A percentile compares a stretch with the other conserved stretches of the same genome.
Conservation (phyloP, 2,797 vertebrate genomes). For the Onychomys torridus region DNA sequence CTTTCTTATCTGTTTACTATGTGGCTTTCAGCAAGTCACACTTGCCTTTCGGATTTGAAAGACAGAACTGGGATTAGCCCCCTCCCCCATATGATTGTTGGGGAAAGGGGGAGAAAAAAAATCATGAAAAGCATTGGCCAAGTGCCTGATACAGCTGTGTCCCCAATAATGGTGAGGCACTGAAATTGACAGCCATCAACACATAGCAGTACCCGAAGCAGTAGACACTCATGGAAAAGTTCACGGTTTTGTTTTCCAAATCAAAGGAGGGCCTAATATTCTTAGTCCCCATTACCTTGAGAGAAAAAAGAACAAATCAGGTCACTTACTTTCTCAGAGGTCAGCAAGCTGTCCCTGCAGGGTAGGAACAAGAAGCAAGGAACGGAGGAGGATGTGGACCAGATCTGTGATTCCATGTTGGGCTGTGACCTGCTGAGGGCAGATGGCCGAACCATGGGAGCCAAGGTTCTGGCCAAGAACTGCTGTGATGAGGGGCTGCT, state of each 20-base stretch:
- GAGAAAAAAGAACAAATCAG: neutral
- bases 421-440: neutral
- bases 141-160: neutral
- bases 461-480: neutral
- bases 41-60: neutral
- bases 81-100: neutral
- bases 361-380: neutral
- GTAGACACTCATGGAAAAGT: neutral
- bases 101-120: neutral
- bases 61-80: neutral
- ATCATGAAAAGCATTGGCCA: neutral
- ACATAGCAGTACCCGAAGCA: neutral
- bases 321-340: neutral
- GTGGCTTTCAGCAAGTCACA: neutral
- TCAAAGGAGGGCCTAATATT: neutral
- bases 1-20: neutral
- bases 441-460: neutral
- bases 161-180: neutral
- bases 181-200: neutral
- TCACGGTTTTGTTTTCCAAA: neutral
- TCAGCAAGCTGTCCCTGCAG: neutral
- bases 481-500: neutral
- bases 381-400: rapidly evolving
- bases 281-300: neutral
- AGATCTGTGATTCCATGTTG: neutral